Conservation (phyloP, 2,113 vertebrate species). For the Puffinus mauretanicus region DNA sequence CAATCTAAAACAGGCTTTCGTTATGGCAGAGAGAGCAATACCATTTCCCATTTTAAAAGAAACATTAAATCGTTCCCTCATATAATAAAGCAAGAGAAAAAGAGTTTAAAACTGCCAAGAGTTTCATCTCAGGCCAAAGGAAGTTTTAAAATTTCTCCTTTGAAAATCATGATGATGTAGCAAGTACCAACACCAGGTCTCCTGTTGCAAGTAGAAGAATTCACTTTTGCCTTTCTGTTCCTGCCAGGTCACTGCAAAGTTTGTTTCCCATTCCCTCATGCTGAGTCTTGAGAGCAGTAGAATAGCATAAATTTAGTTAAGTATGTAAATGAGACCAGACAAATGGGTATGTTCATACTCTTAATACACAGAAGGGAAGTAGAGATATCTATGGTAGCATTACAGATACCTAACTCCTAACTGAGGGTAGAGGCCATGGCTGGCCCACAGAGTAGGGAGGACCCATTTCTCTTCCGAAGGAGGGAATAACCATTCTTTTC, state of each 20-base stretch:
- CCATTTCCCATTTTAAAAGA: constrained; percentile 40
- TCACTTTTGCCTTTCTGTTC: constrained; percentile 21
- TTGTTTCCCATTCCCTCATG: constrained; percentile 47
- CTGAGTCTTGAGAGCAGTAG: constrained; percentile 17
- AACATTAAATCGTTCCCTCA: neutral
- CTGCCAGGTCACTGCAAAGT: constrained; percentile 46
- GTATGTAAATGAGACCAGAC: constrained; percentile 37
- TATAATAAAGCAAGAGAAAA: constrained; percentile 24
- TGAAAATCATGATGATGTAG: constrained; percentile 47
- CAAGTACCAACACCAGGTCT: constrained; percentile 46
- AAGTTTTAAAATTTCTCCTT: constrained; percentile 57
- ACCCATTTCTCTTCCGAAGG: neutral
- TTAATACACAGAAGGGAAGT: neutral
- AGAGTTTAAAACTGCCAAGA: neutral
- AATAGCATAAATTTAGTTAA: constrained; percentile 39
- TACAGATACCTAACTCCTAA: neutral
- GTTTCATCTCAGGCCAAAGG: constrained; percentile 41
- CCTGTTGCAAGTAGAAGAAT: constrained; percentile 16
- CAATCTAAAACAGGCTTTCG: neutral
- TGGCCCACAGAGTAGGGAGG: neutral
- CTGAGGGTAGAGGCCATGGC: neutral
- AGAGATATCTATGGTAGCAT: no score
- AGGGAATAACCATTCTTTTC: neutral
- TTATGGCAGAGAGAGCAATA: constrained; percentile 18
- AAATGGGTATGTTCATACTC: neutral